Conservation (phyloP, 2,888 invertebrate genomes). For the Ophion costatus region DNA sequence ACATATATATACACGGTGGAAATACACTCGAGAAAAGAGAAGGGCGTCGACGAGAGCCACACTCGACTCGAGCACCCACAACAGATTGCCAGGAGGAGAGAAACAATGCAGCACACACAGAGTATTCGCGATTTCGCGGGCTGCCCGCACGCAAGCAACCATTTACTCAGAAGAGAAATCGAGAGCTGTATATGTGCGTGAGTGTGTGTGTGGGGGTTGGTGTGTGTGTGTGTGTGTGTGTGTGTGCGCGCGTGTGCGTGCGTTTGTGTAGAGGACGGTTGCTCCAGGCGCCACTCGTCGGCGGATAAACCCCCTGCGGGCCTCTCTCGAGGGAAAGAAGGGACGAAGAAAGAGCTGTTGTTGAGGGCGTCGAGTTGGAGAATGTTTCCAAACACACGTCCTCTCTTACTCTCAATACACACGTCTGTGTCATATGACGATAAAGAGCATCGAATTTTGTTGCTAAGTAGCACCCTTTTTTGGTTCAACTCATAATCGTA, state of each 20-base stretch:
- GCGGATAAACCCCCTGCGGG: slow-evolving; percentile 51
- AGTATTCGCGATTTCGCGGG: slow-evolving; percentile 57
- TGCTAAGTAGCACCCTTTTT: neutral
- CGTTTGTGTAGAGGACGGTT: neutral
- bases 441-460: slow-evolving; percentile 38
- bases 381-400: slow-evolving; percentile 61
- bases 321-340: slow-evolving; percentile 59
- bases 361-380: slow-evolving; percentile 61
- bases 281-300: slow-evolving; percentile 62
- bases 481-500: neutral
- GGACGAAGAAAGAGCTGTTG: slow-evolving; percentile 51
- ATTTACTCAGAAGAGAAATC: slow-evolving; percentile 56
- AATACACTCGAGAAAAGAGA: slow-evolving; percentile 59
- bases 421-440: slow-evolving; percentile 20
- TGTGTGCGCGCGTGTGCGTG: neutral
- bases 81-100: slow-evolving; percentile 80
- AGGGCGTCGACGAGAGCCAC: slow-evolving; percentile 75
- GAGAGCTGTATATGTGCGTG: slow-evolving; percentile 22
- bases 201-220: neutral
- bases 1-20: slow-evolving; percentile 24
- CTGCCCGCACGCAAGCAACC: slow-evolving; percentile 57
- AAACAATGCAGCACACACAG: slow-evolving; percentile 77
- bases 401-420: slow-evolving; percentile 21
- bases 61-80: slow-evolving; percentile 80
- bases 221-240: neutral